Evolutionary conservation across 1,140 invertebrate species (phyloP).

Genomic region (Euwallacea similis): DNA sequence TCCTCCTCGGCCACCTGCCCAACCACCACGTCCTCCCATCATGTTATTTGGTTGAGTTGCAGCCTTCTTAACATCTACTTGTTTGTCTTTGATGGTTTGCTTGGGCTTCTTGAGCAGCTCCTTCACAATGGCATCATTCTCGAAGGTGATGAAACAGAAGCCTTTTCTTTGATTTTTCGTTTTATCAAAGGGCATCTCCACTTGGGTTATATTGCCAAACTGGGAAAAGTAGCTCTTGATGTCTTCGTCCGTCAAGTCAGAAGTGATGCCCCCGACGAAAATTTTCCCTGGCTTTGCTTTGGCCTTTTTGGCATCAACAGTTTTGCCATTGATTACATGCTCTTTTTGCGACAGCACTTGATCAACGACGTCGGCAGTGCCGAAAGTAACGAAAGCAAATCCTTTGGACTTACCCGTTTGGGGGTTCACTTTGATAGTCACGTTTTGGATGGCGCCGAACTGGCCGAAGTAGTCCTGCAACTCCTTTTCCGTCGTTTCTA

Average conservation of each 20-base stretch:
- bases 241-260: slow-evolving; percentile 85
- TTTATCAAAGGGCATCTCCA: slow-evolving; percentile 94
- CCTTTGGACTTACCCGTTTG: slow-evolving; percentile 84
- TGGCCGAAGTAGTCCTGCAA: slow-evolving; percentile 82
- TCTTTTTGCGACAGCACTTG: slow-evolving; percentile 81
- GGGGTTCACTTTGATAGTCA: slow-evolving; percentile 88
- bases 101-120: slow-evolving; percentile 85
- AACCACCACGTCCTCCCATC: slow-evolving; percentile 64
- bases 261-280: slow-evolving; percentile 87
- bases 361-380: slow-evolving; percentile 79
- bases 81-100: slow-evolving; percentile 86
- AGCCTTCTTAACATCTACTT: slow-evolving; percentile 90
- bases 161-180: slow-evolving; percentile 90
- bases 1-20: slow-evolving; percentile 58
- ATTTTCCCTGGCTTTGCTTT: slow-evolving; percentile 89
- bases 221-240: slow-evolving; percentile 86
- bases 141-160: slow-evolving; percentile 92
- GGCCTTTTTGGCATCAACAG: slow-evolving; percentile 90
- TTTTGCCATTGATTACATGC: slow-evolving; percentile 89
- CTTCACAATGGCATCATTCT: slow-evolving; percentile 85
- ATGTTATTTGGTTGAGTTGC: slow-evolving; percentile 35
- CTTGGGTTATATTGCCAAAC: slow-evolving; percentile 87
- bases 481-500: slow-evolving; percentile 95
- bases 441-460: slow-evolving; percentile 86
- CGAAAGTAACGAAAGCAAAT: slow-evolving; percentile 92